Evolutionary conservation across 2,113 vertebrate genomes (phyloP).

Genomic region (Mormyrus lacerda): DNA sequence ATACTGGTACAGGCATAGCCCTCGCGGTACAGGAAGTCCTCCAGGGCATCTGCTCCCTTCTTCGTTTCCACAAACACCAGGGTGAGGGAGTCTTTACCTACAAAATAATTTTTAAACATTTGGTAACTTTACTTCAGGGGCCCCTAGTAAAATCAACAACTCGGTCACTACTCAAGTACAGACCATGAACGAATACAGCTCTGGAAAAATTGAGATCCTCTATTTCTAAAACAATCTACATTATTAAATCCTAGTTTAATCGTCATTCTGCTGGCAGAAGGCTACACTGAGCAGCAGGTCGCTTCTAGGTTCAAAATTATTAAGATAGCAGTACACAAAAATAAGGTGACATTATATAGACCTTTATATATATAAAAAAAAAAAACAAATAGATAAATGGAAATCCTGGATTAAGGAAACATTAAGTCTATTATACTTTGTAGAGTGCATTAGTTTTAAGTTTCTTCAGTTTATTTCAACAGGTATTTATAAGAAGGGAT

Average conservation of each 20-base stretch:
- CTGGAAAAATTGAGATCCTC: background rate
- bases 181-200: background rate
- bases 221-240: too few relatives aligned
- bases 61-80: slow-evolving; percentile 98
- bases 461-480: background rate
- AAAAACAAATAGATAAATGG: background rate
- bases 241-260: too few relatives aligned
- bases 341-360: too few relatives aligned
- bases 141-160: background rate
- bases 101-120: background rate
- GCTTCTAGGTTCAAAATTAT: too few relatives aligned
- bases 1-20: slow-evolving; percentile 96
- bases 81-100: slow-evolving; percentile 90
- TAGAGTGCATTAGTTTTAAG: background rate
- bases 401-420: background rate
- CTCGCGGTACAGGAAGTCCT: slow-evolving; percentile 90
- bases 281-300: too few relatives aligned
- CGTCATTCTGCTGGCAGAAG: too few relatives aligned
- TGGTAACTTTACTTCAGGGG: background rate
- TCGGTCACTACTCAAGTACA: background rate
- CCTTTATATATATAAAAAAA: background rate
- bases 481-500: background rate
- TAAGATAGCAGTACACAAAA: too few relatives aligned
- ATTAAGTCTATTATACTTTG: background rate
- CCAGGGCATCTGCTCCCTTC: slow-evolving; percentile 89